A percentile compares a stretch with the other conserved stretches of the same genome.
phyloP scores from a whole-genome alignment of 2,113 vertebrate genomes.

The Grammomys surdaster region DNA sequence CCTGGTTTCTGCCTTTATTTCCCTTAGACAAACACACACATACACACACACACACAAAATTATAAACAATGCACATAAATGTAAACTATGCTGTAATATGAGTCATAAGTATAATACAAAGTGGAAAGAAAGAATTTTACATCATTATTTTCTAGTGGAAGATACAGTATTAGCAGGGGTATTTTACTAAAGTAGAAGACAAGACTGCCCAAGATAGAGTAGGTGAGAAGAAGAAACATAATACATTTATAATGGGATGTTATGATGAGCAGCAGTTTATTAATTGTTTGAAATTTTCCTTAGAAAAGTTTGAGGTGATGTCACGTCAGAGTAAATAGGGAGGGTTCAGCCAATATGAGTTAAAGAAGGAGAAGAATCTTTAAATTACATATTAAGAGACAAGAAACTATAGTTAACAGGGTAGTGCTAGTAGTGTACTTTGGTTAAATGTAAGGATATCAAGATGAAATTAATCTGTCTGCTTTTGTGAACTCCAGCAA shows the following conservation, averaged over 20 bases:
- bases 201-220: neutral
- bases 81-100: neutral
- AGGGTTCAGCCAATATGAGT: neutral
- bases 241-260: neutral
- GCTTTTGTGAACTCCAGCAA: neutral
- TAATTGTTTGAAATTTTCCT: neutral
- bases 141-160: neutral
- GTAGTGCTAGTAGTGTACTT: neutral
- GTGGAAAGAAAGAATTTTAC: neutral
- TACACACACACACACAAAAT: neutral
- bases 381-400: constrained; percentile 14
- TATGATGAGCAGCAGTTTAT: neutral
- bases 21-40: neutral
- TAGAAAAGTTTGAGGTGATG: neutral
- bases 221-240: neutral
- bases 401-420: neutral
- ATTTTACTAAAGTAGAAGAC: neutral
- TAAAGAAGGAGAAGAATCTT: neutral
- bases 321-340: constrained; percentile 10
- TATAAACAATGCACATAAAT: neutral
- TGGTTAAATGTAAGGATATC: neutral
- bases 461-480: constrained; percentile 19
- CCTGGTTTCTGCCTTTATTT: neutral
- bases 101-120: neutral
- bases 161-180: neutral